Base-by-base conservation (phyloP, 1,140 invertebrate genomes). In the Drosophila sulfurigaster region DNA sequence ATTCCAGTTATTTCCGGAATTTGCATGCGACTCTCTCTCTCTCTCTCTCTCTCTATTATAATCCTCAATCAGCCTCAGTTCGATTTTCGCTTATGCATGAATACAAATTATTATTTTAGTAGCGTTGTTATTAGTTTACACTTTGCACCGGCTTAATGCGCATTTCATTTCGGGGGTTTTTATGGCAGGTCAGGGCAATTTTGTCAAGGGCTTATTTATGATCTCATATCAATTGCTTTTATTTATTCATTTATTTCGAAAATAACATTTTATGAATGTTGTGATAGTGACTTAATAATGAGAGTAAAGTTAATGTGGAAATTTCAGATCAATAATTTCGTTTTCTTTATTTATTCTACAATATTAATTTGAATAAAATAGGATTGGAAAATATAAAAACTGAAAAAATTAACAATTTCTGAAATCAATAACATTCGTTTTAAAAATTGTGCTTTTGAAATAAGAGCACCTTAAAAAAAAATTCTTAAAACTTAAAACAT, bases 1-100 rank as follows among this genome's bases (percentile, higher is more conserved):
- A 58, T 67, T 56, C 25, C 25, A 56, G 52, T 30, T 74, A 68
- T 69, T 60, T 69, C 41, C 8, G 57, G 65, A 15, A 73, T 74
- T 56, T 38, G 67, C 67, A 75, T 38, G 35, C 35, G 35, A 38
- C 1, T 80, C 62, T 20, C 20, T 20, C 16, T 20, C 20, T 20
- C 1, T 80, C 62, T 20, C 20, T 20, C 16, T 20, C 20, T 20
- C 20, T 25, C 20, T 46, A 13, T 16, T 16, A 51, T 38, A 35
- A 45, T 58, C 30, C 59, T 32, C 45, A 46, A 49, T 49, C 63
- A 60, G 38, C 63, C 48, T 64, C 62, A 58, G 13, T 54, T 54
- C 30, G 51, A 54, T 13, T 54, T 6, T 54, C 5, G 35, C 30
- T 54, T 10, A 1, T 54, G n/a, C 3, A 54, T 54, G 30, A 54